Percentiles rank a stretch among this genome's conserved stretches.
Conservation (phyloP, 2,113 vertebrate species). For the Aldabrachelys gigantea region DNA sequence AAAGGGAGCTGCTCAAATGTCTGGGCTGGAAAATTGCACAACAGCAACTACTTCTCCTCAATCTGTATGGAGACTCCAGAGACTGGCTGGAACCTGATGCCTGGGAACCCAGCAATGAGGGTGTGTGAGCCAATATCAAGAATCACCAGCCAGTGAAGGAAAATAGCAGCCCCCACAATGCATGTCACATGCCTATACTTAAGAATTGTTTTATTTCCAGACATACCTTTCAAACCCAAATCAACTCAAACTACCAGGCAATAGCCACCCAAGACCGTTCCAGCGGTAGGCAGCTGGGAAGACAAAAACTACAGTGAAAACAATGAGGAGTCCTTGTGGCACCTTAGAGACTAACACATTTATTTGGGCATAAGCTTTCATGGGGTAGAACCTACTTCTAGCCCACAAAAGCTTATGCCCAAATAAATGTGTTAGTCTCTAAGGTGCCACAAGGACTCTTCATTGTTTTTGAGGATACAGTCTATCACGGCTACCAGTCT, state of each 20-base stretch:
- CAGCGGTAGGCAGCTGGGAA: not conserved
- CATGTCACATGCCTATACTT: not conserved
- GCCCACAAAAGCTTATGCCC: no score
- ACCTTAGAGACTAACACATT: no score
- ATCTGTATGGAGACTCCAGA: not conserved
- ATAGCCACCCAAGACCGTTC: not conserved
- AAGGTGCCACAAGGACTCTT: no score
- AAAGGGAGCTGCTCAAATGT: not conserved
- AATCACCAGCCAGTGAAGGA: not conserved
- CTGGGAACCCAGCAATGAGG: accelerated
- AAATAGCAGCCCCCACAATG: not conserved
- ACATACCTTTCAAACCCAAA: not conserved
- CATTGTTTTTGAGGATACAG: no score
- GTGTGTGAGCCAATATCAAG: not conserved
- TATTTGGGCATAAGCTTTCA: no score
- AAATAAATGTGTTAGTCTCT: no score
- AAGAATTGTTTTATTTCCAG: not conserved
- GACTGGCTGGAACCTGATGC: not conserved
- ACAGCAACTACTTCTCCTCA: not conserved
- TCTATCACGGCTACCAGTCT: no score
- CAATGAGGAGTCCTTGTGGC: no score
- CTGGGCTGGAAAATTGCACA: not conserved
- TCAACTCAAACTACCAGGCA: not conserved
- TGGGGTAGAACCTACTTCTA: no score
- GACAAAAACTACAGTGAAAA: not conserved